Percentiles rank a stretch among this genome's conserved stretches.
These are phyloP conservation scores for Hapalemur alaotrensis DNA, from an alignment of 2,797 vertebrate genomes.

Conservation along the genomic window DNA sequence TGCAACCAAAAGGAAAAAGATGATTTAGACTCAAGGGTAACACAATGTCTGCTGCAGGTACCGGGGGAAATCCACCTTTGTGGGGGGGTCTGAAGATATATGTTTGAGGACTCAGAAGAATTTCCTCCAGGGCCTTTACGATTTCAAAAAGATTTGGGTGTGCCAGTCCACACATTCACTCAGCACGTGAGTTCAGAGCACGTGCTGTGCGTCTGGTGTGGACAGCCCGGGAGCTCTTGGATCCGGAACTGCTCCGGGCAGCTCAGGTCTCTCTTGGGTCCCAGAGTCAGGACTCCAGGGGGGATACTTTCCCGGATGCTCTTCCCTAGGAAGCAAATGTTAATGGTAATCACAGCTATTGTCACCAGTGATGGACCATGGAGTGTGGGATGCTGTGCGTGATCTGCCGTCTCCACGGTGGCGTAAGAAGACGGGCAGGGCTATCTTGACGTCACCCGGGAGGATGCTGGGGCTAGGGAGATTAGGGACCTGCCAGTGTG, in stretches of 20 bases:
- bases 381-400: accelerated
- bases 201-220: neutral
- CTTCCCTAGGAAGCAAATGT: neutral
- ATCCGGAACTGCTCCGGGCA: accelerated
- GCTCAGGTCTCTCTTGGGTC: neutral
- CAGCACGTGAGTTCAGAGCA: accelerated
- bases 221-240: accelerated
- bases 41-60: neutral
- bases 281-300: neutral
- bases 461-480: neutral
- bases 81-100: neutral
- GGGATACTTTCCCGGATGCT: too few relatives aligned
- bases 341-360: neutral
- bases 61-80: neutral
- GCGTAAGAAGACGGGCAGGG: accelerated
- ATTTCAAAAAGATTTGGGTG: neutral
- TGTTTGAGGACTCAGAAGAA: neutral
- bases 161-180: neutral
- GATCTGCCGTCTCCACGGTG: neutral
- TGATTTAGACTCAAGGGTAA: slow-evolving; percentile 29
- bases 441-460: neutral
- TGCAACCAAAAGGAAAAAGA: slow-evolving; percentile 45
- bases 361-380: neutral
- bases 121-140: neutral
- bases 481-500: too few relatives aligned